These are phyloP conservation scores for Mycalesis mineus DNA, from an alignment of 2,888 invertebrate genomes.

Conservation along the genomic window DNA sequence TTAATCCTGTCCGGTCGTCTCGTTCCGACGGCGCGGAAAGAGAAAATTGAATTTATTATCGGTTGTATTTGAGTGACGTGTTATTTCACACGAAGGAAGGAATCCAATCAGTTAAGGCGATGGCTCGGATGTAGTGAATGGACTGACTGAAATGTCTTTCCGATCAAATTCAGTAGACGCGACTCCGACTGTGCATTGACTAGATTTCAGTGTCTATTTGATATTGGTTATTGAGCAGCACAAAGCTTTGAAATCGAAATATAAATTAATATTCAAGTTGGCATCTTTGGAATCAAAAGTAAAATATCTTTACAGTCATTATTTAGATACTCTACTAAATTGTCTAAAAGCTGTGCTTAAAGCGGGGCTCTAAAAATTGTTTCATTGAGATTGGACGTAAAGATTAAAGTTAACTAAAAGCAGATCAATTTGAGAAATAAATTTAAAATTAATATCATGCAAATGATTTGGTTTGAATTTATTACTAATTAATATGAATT, in stretches of 20 bases:
- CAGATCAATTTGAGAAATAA: too few species aligned
- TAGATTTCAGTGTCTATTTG: constrained; percentile 15
- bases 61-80: constrained; percentile 76
- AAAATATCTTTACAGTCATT: too few species aligned
- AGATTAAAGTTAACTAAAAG: too few species aligned
- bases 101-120: constrained; percentile 71
- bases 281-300: too few species aligned
- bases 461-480: too few species aligned
- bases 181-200: constrained; percentile 16
- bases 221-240: constrained; percentile 10
- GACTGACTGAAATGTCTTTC: constrained; percentile 61
- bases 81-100: constrained; percentile 67
- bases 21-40: constrained; percentile 54
- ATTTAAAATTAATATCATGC: too few species aligned
- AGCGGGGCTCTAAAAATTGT: too few species aligned
- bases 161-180: constrained; percentile 37
- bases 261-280: background rate
- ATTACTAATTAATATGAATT: too few species aligned
- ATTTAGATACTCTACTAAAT: too few species aligned
- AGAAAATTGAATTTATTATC: constrained; percentile 78
- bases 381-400: too few species aligned
- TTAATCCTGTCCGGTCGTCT: constrained; percentile 71
- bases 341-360: too few species aligned
- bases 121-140: constrained; percentile 47
- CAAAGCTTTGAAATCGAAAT: background rate